Base-by-base conservation (phyloP, 2,797 vertebrate species). In the Gymnocypris eckloni region DNA sequence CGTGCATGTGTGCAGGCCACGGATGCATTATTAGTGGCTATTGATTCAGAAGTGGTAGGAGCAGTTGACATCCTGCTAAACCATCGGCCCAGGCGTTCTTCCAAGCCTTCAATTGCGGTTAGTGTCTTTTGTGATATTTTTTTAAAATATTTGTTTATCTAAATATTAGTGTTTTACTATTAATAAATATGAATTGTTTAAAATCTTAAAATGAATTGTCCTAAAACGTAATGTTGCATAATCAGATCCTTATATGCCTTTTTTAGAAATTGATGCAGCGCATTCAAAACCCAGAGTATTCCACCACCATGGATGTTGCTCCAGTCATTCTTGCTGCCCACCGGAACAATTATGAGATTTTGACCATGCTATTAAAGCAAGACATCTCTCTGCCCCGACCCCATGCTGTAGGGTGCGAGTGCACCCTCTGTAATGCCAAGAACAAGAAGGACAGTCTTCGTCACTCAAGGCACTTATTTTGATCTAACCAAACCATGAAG, bases 391-490 rank as follows among this genome's bases (percentile, higher is more conserved):
- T 99, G 78, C 98, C 98, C 8, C 96, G 98, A 87, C 98, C 98
- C n/a, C 98, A 99, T 39, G 98, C 98, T 6, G 98, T 99, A 6
- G 98, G 98, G 90, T 99, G 98, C 90, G 98, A 99, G 88, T 99
- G 98, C 90, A 99, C 97, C 0, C 93, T 99, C 75, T 99, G 98
- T 93, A 98, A 98, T 50, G 98, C 97, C 89, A 99, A 99, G 92
- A 99, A 99, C 95, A 99, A 99, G 93, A 99, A 99, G 89, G 98
- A 99, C 89, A 99, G 98, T 90, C 94, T 99, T 1, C 95, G 98
- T 33, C 98, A 99, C 93, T 99, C 98, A 92, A 97, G 98, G 98
- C 97, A 92, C 18, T 22, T 0, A 61, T 37, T 67, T 12, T 43
- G 56, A 59, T 64, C 8, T 50, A n/a, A 43, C n/a, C 50, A 56